Conservation (phyloP, 2,797 vertebrate species). For the Notoglanidium macrostoma region DNA sequence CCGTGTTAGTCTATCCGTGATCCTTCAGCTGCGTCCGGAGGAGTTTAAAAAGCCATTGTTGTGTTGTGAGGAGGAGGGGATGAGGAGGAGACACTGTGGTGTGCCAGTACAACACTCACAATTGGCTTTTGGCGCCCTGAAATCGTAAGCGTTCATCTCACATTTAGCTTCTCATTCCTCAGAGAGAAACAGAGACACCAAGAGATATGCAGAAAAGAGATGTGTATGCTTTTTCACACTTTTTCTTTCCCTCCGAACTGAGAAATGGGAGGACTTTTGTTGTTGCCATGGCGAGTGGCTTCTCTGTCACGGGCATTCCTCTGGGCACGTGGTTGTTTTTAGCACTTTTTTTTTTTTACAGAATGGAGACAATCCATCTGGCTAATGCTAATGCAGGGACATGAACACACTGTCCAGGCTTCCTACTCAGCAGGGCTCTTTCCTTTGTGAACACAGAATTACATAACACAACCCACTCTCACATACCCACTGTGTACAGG, state of each 20-base stretch:
- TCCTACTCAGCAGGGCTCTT: conserved; percentile 26
- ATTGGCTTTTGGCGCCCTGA: conserved; percentile 1
- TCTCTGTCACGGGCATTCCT: conserved; percentile 23
- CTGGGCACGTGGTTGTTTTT: conserved; percentile 33
- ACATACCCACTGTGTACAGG: conserved; percentile 32
- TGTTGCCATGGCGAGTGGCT: conserved; percentile 27
- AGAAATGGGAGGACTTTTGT: conserved; percentile 4
- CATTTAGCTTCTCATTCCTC: conserved; percentile 4
- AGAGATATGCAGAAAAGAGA: background rate
- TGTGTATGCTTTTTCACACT: too few species aligned
- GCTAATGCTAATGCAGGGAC: conserved; percentile 27
- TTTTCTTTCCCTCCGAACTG: background rate
- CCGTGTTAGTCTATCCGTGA: background rate
- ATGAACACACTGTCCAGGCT: conserved; percentile 30
- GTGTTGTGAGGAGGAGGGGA: conserved; percentile 1
- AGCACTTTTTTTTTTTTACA: background rate
- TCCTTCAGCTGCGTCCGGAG: conserved; percentile 32
- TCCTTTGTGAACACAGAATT: conserved; percentile 3
- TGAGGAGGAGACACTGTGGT: background rate
- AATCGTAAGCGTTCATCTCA: background rate
- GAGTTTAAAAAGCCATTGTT: conserved; percentile 36
- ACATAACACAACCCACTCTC: conserved; percentile 46
- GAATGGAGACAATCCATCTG: conserved; percentile 34
- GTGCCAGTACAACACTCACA: background rate
- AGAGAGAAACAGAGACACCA: conserved; percentile 6